These are phyloP conservation scores for Microctonus aethiopoides DNA, from an alignment of 2,888 invertebrate species.

Conservation along the genomic window DNA sequence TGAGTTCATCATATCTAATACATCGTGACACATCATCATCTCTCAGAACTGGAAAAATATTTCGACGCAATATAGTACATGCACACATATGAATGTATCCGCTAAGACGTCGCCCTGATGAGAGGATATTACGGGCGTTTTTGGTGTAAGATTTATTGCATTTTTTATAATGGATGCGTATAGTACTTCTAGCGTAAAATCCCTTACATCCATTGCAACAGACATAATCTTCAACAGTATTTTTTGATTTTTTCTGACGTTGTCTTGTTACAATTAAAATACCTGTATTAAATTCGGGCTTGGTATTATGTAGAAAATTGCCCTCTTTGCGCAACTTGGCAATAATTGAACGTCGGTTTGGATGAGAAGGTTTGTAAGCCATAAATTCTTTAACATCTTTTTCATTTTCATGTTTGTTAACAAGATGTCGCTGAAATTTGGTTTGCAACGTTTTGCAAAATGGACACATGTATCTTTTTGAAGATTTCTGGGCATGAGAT, in stretches of 20 bases:
- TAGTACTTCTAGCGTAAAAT: constrained; percentile 38
- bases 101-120: constrained; percentile 34
- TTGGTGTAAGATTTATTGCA: constrained; percentile 36
- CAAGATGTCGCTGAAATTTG: constrained; percentile 41
- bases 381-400: constrained; percentile 38
- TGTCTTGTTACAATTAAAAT: constrained; percentile 40
- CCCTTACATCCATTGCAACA: constrained; percentile 40
- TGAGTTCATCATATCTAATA: constrained; percentile 41
- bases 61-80: constrained; percentile 27
- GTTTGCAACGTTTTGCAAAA: constrained; percentile 13
- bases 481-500: too few relatives aligned
- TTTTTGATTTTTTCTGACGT: constrained; percentile 31
- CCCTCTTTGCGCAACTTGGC: constrained; percentile 35
- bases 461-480: too few relatives aligned
- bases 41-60: constrained; percentile 41
- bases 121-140: constrained; percentile 35
- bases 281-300: constrained; percentile 36
- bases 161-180: constrained; percentile 39
- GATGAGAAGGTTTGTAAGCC: constrained; percentile 22
- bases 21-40: constrained; percentile 38
- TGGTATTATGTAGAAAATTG: constrained; percentile 37
- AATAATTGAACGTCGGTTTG: constrained; percentile 33
- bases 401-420: constrained; percentile 36
- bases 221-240: constrained; percentile 33
- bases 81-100: constrained; percentile 39